Base-by-base conservation (phyloP, 2,113 vertebrate genomes). In the Chunga burmeisteri region DNA sequence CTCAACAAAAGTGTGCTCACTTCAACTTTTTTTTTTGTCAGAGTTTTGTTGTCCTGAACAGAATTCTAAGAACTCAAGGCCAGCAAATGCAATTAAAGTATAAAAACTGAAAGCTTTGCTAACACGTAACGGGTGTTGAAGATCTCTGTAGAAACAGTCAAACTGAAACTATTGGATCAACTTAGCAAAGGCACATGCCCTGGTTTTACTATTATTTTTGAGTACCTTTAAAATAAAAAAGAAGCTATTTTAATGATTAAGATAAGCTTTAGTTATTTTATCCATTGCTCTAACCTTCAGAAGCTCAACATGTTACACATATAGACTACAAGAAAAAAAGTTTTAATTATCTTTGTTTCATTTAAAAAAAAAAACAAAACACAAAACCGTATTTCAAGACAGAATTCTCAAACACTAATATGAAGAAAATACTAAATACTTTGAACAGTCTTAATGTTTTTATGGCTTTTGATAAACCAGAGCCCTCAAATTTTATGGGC, bases 381-480 rank as follows among this genome's bases (percentile, higher is more conserved):
- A 6, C 25, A 22, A 22, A 75, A 34, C 6, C 22, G 32, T 70
- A 81, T 80, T 90, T 80, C 55, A 46, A 63, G 85, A 92, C 22
- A 73, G 78, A 88, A 77, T 74, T 82, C 62, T 82, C 66, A 77
- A 94, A 95, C 20, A 93, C 7, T 29, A 81, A 34, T 32, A 81
- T 65, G 56, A 94, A 81, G 47, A 81, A 90, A 90, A 88, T 61
- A 75, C 47, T 52, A 88, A 70, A 65, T 74, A 66, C n/a, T 92
- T 32, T 42, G 11, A 78, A 80, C 23, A 82, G 92, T 88, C 75
- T 67, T 40, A 29, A 46, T 50, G 59, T 56, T 91, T 93, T 62
- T 96, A 91, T 93, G 92, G 92, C 95, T 96, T 96, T 94, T 89
- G 53, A 74, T 86, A 93, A 85, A 90, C 55, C 42, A 59, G 13